phyloP scores from a whole-genome alignment of 2,113 vertebrate species.

The Alethe diademata region DNA sequence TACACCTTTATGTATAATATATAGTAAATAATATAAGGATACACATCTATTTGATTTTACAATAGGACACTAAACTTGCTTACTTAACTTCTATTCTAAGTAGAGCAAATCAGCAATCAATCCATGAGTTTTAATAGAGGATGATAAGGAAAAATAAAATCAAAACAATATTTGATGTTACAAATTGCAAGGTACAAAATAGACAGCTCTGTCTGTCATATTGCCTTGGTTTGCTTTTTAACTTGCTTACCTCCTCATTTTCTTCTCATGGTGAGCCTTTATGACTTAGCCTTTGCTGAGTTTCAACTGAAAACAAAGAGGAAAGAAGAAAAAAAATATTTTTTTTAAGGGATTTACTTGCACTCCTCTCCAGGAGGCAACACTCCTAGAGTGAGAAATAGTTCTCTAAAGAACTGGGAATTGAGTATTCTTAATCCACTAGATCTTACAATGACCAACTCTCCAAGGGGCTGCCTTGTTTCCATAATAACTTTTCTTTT shows the following conservation, averaged over 20 bases:
- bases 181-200: neutral
- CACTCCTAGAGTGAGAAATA: neutral
- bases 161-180: neutral
- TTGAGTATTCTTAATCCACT: constrained; percentile 42
- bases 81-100: neutral
- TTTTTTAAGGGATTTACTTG: neutral
- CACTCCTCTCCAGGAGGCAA: neutral
- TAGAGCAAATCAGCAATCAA: neutral
- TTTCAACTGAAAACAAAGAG: neutral
- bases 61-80: neutral
- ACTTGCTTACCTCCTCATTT: neutral
- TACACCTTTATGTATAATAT: neutral
- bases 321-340: neutral
- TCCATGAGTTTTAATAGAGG: neutral
- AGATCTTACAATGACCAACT: neutral
- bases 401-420: constrained; percentile 17
- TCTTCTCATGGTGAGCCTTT: neutral
- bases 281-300: neutral
- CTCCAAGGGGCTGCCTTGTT: constrained; percentile 15
- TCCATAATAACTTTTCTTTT: constrained; percentile 21
- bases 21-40: neutral
- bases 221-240: neutral
- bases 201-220: neutral
- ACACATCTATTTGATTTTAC: neutral
- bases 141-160: neutral